phyloP scores from a whole-genome alignment of 2,113 vertebrate species.

The Nipponia nippon region DNA sequence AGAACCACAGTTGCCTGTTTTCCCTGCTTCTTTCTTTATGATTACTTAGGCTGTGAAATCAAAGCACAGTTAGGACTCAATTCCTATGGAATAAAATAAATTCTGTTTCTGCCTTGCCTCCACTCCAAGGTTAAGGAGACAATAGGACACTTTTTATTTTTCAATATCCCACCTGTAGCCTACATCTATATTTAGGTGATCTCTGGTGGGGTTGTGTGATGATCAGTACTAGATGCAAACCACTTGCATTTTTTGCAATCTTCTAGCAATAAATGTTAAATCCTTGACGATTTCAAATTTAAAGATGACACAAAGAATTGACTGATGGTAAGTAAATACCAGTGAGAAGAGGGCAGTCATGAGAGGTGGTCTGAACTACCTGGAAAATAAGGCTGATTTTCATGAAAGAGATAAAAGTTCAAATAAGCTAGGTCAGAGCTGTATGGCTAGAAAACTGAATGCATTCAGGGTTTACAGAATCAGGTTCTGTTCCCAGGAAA shows the following conservation, averaged over 20 bases:
- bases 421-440: background rate
- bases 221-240: background rate
- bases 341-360: background rate
- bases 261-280: background rate
- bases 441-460: background rate
- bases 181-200: background rate
- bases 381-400: background rate
- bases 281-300: background rate
- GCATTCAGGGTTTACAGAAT: background rate
- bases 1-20: background rate
- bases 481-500: background rate
- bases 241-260: background rate
- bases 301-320: background rate
- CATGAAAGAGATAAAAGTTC: background rate
- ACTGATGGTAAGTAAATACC: background rate
- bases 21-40: background rate
- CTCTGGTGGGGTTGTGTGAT: background rate
- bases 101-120: background rate
- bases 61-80: background rate
- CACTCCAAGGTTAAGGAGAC: background rate
- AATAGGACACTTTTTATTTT: background rate
- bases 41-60: background rate
- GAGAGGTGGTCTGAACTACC: background rate
- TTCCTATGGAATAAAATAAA: background rate
- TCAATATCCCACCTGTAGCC: background rate